phyloP scores from a whole-genome alignment of 2,113 vertebrate species.

The pig (Sus scrofa) region DNA sequence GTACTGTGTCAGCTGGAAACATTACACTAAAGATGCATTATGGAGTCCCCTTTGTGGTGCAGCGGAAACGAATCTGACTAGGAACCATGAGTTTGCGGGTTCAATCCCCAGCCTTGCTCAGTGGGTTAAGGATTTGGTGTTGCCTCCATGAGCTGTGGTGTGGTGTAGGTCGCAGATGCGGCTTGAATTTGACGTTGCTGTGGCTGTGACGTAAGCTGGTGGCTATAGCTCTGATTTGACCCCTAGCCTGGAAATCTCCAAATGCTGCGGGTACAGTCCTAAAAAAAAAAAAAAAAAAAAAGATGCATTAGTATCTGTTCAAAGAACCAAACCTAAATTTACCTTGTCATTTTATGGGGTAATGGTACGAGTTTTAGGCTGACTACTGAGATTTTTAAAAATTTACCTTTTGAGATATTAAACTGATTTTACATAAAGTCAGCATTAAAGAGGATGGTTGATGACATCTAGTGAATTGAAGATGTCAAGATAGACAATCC shows the following conservation, averaged over 20 bases:
- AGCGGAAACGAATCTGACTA: too few relatives aligned
- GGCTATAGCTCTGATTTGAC: too few relatives aligned
- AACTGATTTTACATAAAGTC: conserved; percentile 6
- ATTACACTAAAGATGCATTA: background rate
- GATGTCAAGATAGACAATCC: conserved; percentile 25
- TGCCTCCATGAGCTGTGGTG: too few relatives aligned
- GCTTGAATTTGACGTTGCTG: too few relatives aligned
- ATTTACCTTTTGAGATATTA: background rate
- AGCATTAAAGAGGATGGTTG: conserved; percentile 21
- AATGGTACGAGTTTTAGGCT: background rate
- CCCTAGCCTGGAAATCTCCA: too few relatives aligned
- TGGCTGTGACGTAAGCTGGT: too few relatives aligned
- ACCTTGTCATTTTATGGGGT: background rate
- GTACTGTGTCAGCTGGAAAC: background rate
- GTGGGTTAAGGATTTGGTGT: too few relatives aligned
- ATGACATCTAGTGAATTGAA: conserved; percentile 50
- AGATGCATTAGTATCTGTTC: background rate
- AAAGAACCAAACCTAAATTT: conserved; percentile 37
- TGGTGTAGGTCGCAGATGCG: too few relatives aligned
- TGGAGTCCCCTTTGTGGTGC: too few relatives aligned
- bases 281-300: background rate
- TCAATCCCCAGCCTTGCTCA: too few relatives aligned
- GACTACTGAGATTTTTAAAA: conserved; percentile 25
- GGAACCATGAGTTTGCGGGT: too few relatives aligned
- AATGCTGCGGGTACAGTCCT: too few relatives aligned